phyloP scores from a whole-genome alignment of 2,888 invertebrate genomes.

The Tethea ocularis region DNA sequence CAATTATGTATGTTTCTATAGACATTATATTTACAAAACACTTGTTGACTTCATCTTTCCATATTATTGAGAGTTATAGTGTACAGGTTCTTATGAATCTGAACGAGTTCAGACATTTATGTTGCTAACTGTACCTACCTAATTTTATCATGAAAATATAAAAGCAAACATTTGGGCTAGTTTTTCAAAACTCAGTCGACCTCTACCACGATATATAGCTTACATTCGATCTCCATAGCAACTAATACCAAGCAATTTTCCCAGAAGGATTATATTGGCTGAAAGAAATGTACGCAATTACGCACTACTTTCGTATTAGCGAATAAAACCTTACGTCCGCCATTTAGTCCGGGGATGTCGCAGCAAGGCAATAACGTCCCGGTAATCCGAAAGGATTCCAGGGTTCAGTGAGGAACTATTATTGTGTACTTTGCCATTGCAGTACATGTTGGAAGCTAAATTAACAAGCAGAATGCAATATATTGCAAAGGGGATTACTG shows the following conservation, averaged over 20 bases:
- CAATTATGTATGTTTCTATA: too few species aligned
- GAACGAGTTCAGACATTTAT: too few species aligned
- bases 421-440: constrained; percentile 59
- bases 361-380: constrained; percentile 59
- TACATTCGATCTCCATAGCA: constrained; percentile 7
- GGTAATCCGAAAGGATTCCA: constrained; percentile 64
- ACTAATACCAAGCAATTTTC: constrained; percentile 5
- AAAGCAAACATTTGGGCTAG: too few species aligned
- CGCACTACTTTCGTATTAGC: constrained; percentile 58
- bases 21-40: too few species aligned
- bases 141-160: too few species aligned
- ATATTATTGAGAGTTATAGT: too few species aligned
- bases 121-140: too few species aligned
- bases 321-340: constrained; percentile 52
- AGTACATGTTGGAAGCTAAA: constrained; percentile 56
- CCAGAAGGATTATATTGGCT: constrained; percentile 17
- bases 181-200: not conserved
- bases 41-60: too few species aligned
- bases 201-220: not conserved
- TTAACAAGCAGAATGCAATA: constrained; percentile 70
- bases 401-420: constrained; percentile 44
- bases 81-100: too few species aligned
- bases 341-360: constrained; percentile 42
- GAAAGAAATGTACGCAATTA: constrained; percentile 44
- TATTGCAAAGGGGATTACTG: constrained; percentile 44